Conservation (phyloP, 2,113 vertebrate genomes). For the Poeciliopsis turrubarensis region DNA sequence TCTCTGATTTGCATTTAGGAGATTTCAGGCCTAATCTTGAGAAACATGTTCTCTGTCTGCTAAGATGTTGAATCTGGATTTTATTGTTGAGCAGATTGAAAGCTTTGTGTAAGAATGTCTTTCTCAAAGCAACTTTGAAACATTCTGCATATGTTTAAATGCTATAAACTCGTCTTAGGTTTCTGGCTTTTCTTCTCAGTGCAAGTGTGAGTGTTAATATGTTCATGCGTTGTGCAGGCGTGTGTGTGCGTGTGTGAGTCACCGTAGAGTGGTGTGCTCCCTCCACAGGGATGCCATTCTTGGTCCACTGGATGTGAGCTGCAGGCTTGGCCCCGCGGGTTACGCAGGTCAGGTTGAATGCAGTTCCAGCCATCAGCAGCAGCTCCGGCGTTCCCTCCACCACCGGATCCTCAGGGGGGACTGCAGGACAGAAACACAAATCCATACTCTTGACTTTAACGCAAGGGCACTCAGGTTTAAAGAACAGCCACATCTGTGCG, state of each 20-base stretch:
- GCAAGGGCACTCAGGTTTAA: constrained; percentile 12
- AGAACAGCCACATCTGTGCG: not conserved
- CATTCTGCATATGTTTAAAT: constrained; percentile 22
- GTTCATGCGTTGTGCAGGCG: constrained; percentile 14
- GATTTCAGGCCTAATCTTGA: constrained; percentile 1
- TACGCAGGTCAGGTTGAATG: constrained; percentile 90
- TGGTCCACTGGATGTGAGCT: constrained; percentile 89
- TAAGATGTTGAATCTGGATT: not conserved
- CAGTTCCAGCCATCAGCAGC: constrained; percentile 86
- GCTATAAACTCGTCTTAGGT: constrained; percentile 12
- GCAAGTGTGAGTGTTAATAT: not conserved
- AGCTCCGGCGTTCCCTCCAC: constrained; percentile 89
- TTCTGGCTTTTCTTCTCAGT: constrained; percentile 6
- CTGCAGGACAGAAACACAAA: constrained; percentile 54
- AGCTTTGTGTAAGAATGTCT: constrained; percentile 12
- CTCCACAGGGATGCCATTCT: constrained; percentile 85
- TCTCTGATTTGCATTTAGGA: not conserved
- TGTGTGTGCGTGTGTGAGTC: constrained; percentile 60
- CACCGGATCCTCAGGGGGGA: constrained; percentile 90
- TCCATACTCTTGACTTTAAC: not conserved
- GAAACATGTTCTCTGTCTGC: not conserved
- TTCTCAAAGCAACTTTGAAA: constrained; percentile 4
- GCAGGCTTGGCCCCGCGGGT: constrained; percentile 91
- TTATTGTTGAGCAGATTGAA: constrained; percentile 13
- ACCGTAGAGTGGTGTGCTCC: constrained; percentile 89